Conservation (phyloP, 2,113 vertebrate species). For the Anhinga rufa region DNA sequence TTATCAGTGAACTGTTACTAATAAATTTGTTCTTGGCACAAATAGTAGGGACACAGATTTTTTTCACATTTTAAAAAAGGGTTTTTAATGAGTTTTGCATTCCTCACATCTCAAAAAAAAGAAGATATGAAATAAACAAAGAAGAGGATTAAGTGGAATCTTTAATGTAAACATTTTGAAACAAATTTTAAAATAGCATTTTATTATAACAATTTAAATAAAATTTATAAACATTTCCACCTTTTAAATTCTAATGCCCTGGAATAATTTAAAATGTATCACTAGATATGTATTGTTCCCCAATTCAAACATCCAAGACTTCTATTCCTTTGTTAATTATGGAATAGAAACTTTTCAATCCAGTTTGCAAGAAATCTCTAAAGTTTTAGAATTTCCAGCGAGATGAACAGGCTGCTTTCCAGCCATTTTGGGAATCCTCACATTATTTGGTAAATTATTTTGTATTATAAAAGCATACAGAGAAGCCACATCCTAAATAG, state of each 20-base stretch:
- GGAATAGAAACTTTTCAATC: neutral
- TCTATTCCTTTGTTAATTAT: neutral
- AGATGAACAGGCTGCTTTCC: neutral
- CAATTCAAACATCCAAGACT: neutral
- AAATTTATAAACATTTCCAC: neutral
- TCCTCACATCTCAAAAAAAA: neutral
- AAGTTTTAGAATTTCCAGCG: neutral
- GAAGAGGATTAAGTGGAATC: neutral
- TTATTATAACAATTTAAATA: neutral
- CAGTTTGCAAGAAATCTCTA: neutral
- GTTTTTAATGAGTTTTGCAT: neutral
- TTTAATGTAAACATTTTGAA: neutral
- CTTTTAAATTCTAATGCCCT: neutral
- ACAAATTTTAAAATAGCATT: neutral
- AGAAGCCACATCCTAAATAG: neutral
- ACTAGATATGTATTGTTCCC: neutral
- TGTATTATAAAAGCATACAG: neutral
- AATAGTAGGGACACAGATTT: neutral
- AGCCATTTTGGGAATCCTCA: neutral
- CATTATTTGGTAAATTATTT: neutral
- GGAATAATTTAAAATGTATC: neutral
- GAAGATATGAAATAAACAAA: neutral
- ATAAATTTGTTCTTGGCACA: neutral
- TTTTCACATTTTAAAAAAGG: neutral
- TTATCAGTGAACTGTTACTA: neutral